Base-by-base conservation (phyloP, 2,113 vertebrate species). In the Paedocypris sp. region DNA sequence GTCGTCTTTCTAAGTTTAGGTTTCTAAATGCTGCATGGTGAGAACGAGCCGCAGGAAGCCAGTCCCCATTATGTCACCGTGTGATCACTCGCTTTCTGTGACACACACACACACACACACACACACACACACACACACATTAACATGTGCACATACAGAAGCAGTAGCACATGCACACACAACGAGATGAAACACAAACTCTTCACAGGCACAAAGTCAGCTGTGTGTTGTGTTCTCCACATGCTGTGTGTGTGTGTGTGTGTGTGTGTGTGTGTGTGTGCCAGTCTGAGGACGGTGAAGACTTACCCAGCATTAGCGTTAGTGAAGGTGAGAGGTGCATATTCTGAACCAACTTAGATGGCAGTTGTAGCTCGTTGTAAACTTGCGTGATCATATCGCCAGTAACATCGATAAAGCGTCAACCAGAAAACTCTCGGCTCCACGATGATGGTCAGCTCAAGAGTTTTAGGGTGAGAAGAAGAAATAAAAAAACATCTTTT, bases 301-400 rank as follows among this genome's bases (percentile, higher is more conserved):
- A 94, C 92, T 96, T 95, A 97, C 94, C 93, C 85, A 93, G 71
- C 85, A 78, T 82, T 78, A 70, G 81, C 79, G 77, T 83, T 78
- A 89, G 80, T 78, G 79, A 85, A 83, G 77, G 68, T 73, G 51
- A 87, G 86, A 88, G 92, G 88, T 93, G 93, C 91, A 97, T 95
- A 97, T 97, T 97, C 93, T 94, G 94, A 92, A 93, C 93, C 94
- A 98, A 97, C 93, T 98, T 98, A 97, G 94, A 97, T 98, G 93
- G 88, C 94, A 98, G 94, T 98, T 98, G 94, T 83, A 86, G 91
- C 91, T 88, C 89, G 77, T 76, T 68, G 76, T 81, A 84, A 68
- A 79, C 79, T 79, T 73, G 73, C 87, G 85, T 80, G 81, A 91
- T 94, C 89, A 94, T 94, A 88, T 88, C 73, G 93, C 94, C 94